Evolutionary conservation across 2,113 vertebrate species (phyloP).

Genomic region (Gambusia holbrooki): DNA sequence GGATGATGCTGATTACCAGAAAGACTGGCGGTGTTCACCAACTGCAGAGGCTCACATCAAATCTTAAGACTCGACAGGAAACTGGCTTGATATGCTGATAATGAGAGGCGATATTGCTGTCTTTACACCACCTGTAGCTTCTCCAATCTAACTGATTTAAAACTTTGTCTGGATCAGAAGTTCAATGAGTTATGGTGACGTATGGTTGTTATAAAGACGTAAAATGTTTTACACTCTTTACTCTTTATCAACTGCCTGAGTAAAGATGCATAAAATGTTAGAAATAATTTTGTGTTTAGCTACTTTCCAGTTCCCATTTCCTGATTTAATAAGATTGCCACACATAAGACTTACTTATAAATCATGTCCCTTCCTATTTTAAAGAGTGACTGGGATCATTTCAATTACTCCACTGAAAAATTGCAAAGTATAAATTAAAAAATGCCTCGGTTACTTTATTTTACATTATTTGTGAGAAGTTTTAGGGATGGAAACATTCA

Average conservation of each 20-base stretch:
- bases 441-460: too few species aligned
- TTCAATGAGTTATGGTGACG: background rate
- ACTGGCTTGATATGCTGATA: background rate
- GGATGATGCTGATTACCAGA: slow-evolving; percentile 30
- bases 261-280: background rate
- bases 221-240: background rate
- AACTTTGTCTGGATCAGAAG: background rate
- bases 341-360: background rate
- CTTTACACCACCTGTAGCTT: slow-evolving; percentile 1
- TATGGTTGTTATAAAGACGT: background rate
- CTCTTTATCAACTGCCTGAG: background rate
- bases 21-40: slow-evolving; percentile 19
- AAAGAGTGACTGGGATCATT: too few species aligned
- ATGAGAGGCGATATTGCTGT: background rate
- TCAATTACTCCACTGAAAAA: background rate
- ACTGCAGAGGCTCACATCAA: background rate
- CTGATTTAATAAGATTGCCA: background rate
- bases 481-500: too few species aligned
- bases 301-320: background rate
- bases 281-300: background rate
- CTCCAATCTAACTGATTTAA: background rate
- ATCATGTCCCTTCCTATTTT: background rate
- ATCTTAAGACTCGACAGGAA: background rate
- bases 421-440: background rate
- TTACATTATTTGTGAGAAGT: too few species aligned